Base-by-base conservation (phyloP, 1,140 invertebrate genomes). In the Micrasema longulum region DNA sequence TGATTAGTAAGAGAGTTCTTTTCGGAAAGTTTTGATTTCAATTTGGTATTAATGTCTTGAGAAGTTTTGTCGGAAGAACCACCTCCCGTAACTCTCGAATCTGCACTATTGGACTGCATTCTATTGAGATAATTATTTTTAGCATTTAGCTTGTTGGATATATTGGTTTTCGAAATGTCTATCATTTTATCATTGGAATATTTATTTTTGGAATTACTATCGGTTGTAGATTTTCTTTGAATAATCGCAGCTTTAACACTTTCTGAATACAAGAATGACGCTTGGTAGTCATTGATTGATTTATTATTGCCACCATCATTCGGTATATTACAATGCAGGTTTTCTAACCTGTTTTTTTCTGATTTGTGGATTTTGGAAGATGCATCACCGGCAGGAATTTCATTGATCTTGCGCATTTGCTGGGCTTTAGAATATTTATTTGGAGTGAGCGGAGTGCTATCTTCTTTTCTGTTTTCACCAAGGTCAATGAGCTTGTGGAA, bases 21-120 rank as follows among this genome's bases (percentile, higher is more conserved):
- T 69, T 48, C 35, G 10, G 67, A 36, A 66, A 67, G 20, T 67
- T 71, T 64, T 26, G 12, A 65, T 38, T 52, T 52, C 11, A 16
- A 20, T 36, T 66, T 52, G 14, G 18, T 12, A 38, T 52, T 35
- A 5, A 20, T 22, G 12, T 66, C 31, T 16, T 48, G 18, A 43
- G 71, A 65, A 80, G 20, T 76, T 71, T 77, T 80, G 79, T 7
- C 38, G 31, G 36, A 68, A 4, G 66, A 77, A 1, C 84, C 84
- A 79, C 84, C 84, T 1, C 84, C 84, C 6, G 83, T 84, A 60
- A 83, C 82, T 75, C 83, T 79, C 0, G 80, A 80, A 72, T 85
- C 84, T 68, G 84, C 80, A 72, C 79, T 83, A 48, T 78, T 79
- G 36, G 77, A 83, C 35, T 73, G 26, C 20, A 31, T 66, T 16